phyloP scores from a whole-genome alignment of 2,797 vertebrate genomes.

The Onychomys torridus region DNA sequence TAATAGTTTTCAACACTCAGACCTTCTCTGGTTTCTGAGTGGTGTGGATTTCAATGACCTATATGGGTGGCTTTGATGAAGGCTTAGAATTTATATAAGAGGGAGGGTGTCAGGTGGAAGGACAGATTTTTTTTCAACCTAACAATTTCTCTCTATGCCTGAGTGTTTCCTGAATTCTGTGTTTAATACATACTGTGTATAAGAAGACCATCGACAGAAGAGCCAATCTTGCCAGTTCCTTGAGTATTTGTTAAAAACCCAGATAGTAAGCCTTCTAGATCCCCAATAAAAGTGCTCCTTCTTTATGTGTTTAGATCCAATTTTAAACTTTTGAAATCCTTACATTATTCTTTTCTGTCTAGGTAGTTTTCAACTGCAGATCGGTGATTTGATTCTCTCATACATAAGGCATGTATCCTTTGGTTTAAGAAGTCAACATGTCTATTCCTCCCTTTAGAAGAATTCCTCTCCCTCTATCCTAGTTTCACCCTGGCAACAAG shows the following conservation, averaged over 20 bases:
- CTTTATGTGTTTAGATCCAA: not conserved
- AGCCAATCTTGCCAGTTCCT: not conserved
- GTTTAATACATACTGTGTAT: not conserved
- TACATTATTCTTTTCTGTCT: slow-evolving; percentile 21
- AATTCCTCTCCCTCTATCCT: not conserved
- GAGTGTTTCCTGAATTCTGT: slow-evolving; percentile 55
- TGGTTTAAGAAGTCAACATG: not conserved
- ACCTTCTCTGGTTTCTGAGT: slow-evolving; percentile 44
- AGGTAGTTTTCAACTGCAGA: not conserved
- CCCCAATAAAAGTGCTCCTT: not conserved
- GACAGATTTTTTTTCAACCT: slow-evolving; percentile 35
- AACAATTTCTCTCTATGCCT: slow-evolving; percentile 40
- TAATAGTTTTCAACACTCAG: slow-evolving; percentile 63
- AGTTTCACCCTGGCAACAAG: not conserved
- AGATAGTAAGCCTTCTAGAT: not conserved
- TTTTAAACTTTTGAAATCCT: slow-evolving; percentile 50
- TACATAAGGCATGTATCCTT: not conserved
- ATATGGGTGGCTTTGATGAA: not conserved
- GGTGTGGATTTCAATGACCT: not conserved
- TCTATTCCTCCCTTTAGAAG: not conserved
- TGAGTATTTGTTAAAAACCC: slow-evolving; percentile 16
- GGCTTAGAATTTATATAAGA: slow-evolving; percentile 57
- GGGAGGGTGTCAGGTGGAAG: slow-evolving; percentile 32
- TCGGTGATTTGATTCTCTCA: slow-evolving; percentile 42
- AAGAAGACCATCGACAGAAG: slow-evolving; percentile 41